A percentile compares a stretch with the other conserved stretches of the same genome.
Evolutionary conservation across 2,888 invertebrate species (phyloP).

Genomic region (Metellina segmentata): DNA sequence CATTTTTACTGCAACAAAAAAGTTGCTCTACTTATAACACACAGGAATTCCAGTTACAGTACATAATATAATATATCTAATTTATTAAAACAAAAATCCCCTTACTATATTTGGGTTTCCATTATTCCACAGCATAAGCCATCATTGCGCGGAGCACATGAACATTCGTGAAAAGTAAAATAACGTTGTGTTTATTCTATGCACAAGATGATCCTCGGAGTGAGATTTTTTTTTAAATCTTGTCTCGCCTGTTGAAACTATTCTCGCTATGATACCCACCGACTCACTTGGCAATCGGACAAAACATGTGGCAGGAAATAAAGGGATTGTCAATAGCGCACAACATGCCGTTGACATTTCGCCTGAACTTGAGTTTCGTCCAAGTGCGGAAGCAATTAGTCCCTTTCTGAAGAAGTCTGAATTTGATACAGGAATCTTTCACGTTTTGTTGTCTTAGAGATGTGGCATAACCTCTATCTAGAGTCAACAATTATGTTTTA

Average conservation of each 20-base stretch:
- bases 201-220: background rate
- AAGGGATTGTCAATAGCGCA: constrained; percentile 1
- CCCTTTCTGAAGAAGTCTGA: background rate
- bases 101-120: background rate
- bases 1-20: no score
- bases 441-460: no score
- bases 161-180: background rate
- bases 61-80: background rate
- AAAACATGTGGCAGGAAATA: constrained; percentile 31
- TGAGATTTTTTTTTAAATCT: background rate
- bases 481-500: no score
- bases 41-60: no score
- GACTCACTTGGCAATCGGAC: constrained; percentile 21
- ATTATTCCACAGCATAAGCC: background rate
- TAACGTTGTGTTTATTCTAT: background rate
- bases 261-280: constrained; percentile 15
- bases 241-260: background rate
- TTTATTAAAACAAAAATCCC: background rate
- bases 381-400: constrained; percentile 23
- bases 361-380: constrained; percentile 2
- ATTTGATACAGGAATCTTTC: no score
- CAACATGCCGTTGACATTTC: constrained; percentile 33
- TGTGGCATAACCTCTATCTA: no score
- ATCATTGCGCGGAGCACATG: background rate
- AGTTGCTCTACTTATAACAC: no score